phyloP scores from a whole-genome alignment of 1,140 invertebrate species.

The Pseudomyrmex gracilis region DNA sequence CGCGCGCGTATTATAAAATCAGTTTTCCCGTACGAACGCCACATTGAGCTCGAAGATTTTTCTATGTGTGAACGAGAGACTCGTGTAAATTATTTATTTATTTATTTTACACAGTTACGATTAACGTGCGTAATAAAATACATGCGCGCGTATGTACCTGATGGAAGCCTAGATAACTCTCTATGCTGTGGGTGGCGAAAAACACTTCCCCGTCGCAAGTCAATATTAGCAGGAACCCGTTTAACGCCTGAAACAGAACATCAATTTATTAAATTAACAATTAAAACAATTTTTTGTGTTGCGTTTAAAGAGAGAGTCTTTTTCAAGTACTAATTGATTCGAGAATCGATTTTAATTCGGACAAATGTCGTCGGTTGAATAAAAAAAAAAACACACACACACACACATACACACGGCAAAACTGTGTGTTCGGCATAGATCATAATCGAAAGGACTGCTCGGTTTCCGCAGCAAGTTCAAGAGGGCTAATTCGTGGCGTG shows the following conservation, averaged over 20 bases:
- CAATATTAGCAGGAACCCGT: constrained; percentile 99
- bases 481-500: constrained; percentile 45
- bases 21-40: not conserved
- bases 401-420: constrained; percentile 17
- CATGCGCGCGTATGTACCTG: constrained; percentile 89
- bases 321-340: too few species aligned
- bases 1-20: too few species aligned
- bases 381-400: too few species aligned
- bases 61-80: too few species aligned
- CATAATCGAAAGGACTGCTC: constrained; percentile 50
- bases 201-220: constrained; percentile 99
- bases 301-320: not conserved
- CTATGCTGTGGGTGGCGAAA: constrained; percentile 99
- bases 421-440: not conserved
- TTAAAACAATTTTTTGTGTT: not conserved
- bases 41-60: not conserved
- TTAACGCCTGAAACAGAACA: constrained; percentile 94
- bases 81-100: too few species aligned
- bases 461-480: constrained; percentile 48
- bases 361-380: not conserved
- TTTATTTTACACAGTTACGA: too few species aligned
- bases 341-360: too few species aligned
- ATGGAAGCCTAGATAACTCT: constrained; percentile 99
- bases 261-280: not conserved
- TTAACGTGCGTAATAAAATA: too few species aligned